Percentiles rank a stretch among this genome's conserved stretches.
These are phyloP conservation scores for Labeo rohita DNA, from an alignment of 2,113 vertebrate species.

Conservation along the genomic window DNA sequence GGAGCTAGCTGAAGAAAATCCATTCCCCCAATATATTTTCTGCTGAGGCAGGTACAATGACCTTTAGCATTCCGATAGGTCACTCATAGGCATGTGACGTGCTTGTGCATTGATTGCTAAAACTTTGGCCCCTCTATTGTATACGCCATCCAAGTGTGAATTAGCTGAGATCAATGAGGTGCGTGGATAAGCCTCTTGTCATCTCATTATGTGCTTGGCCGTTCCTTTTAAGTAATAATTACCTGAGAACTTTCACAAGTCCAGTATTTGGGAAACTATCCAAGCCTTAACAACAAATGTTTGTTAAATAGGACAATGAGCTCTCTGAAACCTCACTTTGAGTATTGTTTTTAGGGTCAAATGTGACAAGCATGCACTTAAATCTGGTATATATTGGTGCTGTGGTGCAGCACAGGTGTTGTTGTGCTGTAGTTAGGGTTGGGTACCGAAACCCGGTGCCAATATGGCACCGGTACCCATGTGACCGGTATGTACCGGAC, in stretches of 20 bases:
- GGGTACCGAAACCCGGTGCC: too few species aligned
- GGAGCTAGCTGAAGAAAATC: conserved; percentile 74
- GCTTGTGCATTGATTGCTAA: conserved; percentile 66
- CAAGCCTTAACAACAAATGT: not conserved
- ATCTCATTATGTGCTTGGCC: conserved; percentile 61
- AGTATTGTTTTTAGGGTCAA: not conserved
- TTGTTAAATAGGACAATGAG: conserved; percentile 1
- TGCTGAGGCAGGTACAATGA: conserved; percentile 75
- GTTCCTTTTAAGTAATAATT: conserved; percentile 26
- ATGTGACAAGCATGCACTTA: not conserved
- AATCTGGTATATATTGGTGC: not conserved
- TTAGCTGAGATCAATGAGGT: conserved; percentile 70
- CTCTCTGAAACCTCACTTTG: not conserved
- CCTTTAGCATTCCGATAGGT: conserved; percentile 77
- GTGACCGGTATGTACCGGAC: too few species aligned
- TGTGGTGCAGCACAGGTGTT: too few species aligned
- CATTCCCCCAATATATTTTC: conserved; percentile 72
- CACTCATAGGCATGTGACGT: conserved; percentile 64
- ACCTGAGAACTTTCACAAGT: conserved; percentile 59
- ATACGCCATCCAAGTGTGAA: conserved; percentile 69
- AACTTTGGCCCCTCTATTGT: conserved; percentile 65
- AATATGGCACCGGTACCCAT: too few species aligned
- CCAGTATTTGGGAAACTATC: conserved; percentile 20
- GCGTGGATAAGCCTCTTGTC: conserved; percentile 57
- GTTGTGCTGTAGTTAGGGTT: too few species aligned